These are phyloP conservation scores for Acanthiza pusilla DNA, from an alignment of 2,797 vertebrate genomes.

Conservation along the genomic window DNA sequence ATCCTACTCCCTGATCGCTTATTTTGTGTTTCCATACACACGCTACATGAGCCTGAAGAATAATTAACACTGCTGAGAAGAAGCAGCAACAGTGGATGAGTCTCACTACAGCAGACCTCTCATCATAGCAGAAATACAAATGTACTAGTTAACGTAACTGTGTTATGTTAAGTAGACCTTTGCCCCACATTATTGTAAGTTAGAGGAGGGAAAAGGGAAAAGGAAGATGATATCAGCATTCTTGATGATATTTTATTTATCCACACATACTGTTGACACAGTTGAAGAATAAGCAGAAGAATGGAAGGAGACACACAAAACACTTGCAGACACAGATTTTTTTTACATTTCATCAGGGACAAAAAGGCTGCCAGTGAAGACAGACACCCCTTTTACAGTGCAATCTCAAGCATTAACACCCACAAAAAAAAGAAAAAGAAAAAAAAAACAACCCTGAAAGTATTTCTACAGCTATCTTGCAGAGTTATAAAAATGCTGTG, in stretches of 20 bases:
- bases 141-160: constrained; percentile 56
- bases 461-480: constrained; percentile 32
- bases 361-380: background rate
- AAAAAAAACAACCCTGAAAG: background rate
- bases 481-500: constrained; percentile 43
- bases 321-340: background rate
- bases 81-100: constrained; percentile 45
- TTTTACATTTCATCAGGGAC: background rate
- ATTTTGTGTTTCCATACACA: constrained; percentile 54
- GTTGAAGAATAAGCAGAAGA: constrained; percentile 23
- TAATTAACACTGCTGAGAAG: constrained; percentile 59
- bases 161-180: constrained; percentile 59
- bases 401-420: background rate
- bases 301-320: background rate
- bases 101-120: constrained; percentile 59
- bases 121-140: constrained; percentile 63
- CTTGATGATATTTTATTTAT: constrained; percentile 52
- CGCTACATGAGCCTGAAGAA: constrained; percentile 56
- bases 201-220: constrained; percentile 49
- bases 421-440: background rate
- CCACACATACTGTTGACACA: background rate
- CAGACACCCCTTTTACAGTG: background rate
- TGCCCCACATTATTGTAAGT: constrained; percentile 61
- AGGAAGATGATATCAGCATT: constrained; percentile 53
- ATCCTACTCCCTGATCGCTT: constrained; percentile 57